Evolutionary conservation across 2,797 vertebrate genomes (phyloP).

Genomic region (Apogon hyalosoma): DNA sequence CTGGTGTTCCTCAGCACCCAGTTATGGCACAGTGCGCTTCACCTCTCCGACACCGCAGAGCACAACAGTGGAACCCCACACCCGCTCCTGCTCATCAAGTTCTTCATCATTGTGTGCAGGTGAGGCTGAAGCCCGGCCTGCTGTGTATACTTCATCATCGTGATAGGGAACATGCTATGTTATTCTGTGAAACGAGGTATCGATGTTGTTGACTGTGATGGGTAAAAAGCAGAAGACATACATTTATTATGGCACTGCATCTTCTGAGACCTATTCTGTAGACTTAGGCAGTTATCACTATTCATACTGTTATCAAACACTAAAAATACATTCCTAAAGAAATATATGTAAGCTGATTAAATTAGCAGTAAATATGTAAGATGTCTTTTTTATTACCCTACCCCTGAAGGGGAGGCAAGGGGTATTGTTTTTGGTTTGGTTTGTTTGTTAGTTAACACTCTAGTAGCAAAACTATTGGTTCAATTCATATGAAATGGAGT

Average conservation of each 20-base stretch:
- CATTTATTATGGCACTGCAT: not conserved
- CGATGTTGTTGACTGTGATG: not conserved
- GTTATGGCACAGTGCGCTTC: slow-evolving; percentile 82
- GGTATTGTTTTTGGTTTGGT: too few species aligned
- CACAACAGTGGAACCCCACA: slow-evolving; percentile 78
- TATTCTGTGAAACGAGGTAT: not conserved
- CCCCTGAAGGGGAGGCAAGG: too few species aligned
- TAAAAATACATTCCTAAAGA: not conserved
- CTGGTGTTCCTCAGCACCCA: slow-evolving; percentile 88
- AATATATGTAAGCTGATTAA: not conserved
- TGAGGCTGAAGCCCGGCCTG: slow-evolving; percentile 56
- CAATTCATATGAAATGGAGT: too few species aligned
- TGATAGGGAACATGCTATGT: not conserved
- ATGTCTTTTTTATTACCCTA: too few species aligned
- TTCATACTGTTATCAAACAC: not conserved
- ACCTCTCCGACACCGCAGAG: slow-evolving; percentile 73
- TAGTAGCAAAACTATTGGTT: too few species aligned
- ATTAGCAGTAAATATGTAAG: not conserved
- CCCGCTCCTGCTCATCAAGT: slow-evolving; percentile 91
- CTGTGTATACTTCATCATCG: not conserved
- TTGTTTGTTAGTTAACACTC: too few species aligned
- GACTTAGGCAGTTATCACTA: not conserved
- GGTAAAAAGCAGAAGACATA: not conserved
- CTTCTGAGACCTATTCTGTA: not conserved
- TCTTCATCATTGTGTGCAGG: slow-evolving; percentile 97